A percentile compares a stretch with the other conserved stretches of the same genome.
These are phyloP conservation scores for Cervus canadensis DNA, from an alignment of 2,113 vertebrate genomes.

Conservation along the genomic window DNA sequence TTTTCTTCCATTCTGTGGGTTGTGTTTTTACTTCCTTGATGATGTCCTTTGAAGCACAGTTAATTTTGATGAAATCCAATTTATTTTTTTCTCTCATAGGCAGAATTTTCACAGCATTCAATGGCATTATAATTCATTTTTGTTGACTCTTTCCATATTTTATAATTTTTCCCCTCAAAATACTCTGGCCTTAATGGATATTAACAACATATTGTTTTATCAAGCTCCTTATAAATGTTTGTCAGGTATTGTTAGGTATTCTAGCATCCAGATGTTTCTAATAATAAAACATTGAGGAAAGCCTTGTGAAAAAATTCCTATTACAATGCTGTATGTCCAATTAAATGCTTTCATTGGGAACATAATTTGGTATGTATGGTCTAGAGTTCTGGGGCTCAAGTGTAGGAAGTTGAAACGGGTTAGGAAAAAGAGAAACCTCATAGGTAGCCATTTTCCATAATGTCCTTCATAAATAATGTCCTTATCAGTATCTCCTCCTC, in stretches of 20 bases:
- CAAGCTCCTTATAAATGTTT: conserved; percentile 11
- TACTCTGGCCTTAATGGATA: background rate
- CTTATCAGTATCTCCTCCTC: background rate
- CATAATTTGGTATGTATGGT: conserved; percentile 11
- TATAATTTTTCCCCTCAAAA: background rate
- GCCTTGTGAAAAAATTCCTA: background rate
- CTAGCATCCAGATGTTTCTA: conserved; percentile 1
- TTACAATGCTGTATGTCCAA: conserved; percentile 23
- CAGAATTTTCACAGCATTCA: conserved; percentile 12
- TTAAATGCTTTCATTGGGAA: conserved; percentile 6
- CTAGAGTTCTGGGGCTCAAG: background rate
- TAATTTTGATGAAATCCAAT: conserved; percentile 9
- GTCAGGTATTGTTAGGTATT: background rate
- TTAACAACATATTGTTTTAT: conserved; percentile 2
- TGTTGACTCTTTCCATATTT: conserved; percentile 5
- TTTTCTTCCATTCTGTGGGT: background rate
- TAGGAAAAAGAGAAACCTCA: background rate
- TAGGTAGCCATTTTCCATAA: background rate
- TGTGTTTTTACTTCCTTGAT: background rate
- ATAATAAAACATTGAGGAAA: background rate
- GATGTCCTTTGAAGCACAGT: conserved; percentile 9
- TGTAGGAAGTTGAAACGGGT: background rate
- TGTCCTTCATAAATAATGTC: background rate
- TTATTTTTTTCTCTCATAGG: conserved; percentile 8
- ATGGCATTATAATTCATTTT: background rate